Conservation (phyloP, 2,797 vertebrate species). For the Crypturellus tataupa region DNA sequence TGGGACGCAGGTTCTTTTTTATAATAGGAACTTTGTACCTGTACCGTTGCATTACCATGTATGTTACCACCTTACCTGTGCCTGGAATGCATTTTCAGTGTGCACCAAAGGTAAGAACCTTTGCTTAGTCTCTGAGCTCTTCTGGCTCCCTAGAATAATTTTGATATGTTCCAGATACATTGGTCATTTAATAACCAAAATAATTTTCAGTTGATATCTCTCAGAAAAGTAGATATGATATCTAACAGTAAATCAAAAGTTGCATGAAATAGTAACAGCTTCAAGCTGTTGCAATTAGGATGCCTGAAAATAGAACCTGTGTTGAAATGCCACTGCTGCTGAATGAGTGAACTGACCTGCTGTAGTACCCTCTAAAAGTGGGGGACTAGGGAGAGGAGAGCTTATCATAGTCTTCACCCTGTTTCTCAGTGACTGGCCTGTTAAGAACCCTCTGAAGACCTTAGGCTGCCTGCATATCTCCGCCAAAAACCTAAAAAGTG, state of each 20-base stretch:
- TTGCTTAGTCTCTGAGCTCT: not conserved
- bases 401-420: fast-evolving
- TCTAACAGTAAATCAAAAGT: not conserved
- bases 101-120: slow-evolving; percentile 92
- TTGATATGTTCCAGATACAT: not conserved
- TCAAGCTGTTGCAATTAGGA: not conserved
- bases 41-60: slow-evolving; percentile 98
- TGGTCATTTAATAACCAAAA: not conserved
- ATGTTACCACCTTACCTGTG: slow-evolving; percentile 96
- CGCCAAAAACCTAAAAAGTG: not conserved
- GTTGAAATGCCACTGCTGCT: not conserved
- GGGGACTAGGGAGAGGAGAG: too few relatives aligned
- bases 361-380: too few relatives aligned
- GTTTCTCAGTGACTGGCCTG: not conserved
- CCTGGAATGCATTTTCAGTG: slow-evolving; percentile 97
- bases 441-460: not conserved
- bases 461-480: not conserved
- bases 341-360: not conserved
- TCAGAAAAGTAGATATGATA: not conserved
- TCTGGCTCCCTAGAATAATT: not conserved
- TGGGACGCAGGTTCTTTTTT: slow-evolving; percentile 94
- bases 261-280: not conserved
- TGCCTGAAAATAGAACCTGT: not conserved
- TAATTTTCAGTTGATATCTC: not conserved
- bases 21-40: slow-evolving; percentile 96